Base-by-base conservation (phyloP, 1,140 invertebrate genomes). In the Palaemon carinicauda region DNA sequence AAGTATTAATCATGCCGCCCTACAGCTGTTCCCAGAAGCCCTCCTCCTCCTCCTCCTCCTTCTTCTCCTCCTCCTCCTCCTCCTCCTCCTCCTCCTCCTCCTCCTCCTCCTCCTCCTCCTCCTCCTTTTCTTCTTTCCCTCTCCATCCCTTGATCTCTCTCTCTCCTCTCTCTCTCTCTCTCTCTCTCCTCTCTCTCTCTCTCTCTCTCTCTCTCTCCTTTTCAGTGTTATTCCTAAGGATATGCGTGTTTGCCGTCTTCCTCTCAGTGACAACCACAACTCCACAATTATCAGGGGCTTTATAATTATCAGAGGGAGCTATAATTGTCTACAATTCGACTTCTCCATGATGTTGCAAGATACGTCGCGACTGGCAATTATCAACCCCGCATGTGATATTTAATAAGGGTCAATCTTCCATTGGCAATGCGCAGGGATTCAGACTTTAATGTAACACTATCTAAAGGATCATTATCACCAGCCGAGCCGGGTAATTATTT, bases 321-420 rank as follows among this genome's bases (percentile, higher is more conserved):
- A 86, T 86, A 86, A 86, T 86, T 86, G 75, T 80, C 77, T 86
- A 86, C 80, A 86, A 86, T 86, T 80, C 77, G 84, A 80, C 84
- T 86, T 80, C 84, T 86, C 84, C 84, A 71, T 86, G 84, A 86
- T 86, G 77, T 73, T 86, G 84, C 77, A 86, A 86, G 84, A 86
- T 86, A 86, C 80, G 84, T 78, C 65, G 56, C 54, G 84, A 71
- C 60, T 80, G 84, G 50, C 84, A 80, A 86, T 86, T 86, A 86
- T 80, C 75, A 53, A 69, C 84, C 77, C 73, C 84, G 31, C 14
- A 41, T 65, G n/a, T 27, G 80, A 52, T 54, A 52, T 41, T 77
- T 54, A 73, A 86, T 86, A 86, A 74, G 80, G 84, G 84, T 79
- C 77, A 74, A 52, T 86, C 31, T 79, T 5, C 60, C 65, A 69